phyloP scores from a whole-genome alignment of 1,140 invertebrate genomes.

The Aphaenogaster floridana region DNA sequence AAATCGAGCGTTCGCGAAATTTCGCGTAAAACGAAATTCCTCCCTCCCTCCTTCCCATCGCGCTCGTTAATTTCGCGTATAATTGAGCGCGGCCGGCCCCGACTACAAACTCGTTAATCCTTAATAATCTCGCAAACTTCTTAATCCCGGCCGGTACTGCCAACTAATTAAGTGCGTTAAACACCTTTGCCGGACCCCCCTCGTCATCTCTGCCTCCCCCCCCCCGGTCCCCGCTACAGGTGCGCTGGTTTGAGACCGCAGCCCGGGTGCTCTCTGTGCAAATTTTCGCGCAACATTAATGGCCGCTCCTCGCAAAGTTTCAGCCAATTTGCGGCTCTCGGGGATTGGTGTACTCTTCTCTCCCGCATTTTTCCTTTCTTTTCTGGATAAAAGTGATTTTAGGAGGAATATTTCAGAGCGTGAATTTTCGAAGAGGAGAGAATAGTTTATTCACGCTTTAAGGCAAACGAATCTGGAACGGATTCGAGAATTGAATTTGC shows the following conservation, averaged over 20 bases:
- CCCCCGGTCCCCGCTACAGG: neutral
- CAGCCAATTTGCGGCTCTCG: conserved; percentile 52
- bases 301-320: conserved; percentile 36
- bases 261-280: conserved; percentile 39
- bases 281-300: conserved; percentile 62
- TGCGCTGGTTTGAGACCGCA: conserved; percentile 30
- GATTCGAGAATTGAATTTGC: neutral
- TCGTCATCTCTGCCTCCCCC: neutral
- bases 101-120: conserved; percentile 61
- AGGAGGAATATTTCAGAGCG: conserved; percentile 19
- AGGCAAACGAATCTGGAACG: neutral
- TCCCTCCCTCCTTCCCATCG: neutral
- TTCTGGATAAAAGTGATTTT: conserved; percentile 25
- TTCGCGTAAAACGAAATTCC: conserved; percentile 23
- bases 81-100: conserved; percentile 58
- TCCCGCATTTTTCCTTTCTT: neutral
- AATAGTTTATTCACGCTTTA: neutral
- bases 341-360: neutral
- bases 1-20: conserved; percentile 49
- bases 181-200: conserved; percentile 45
- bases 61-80: conserved; percentile 61
- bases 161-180: conserved; percentile 65
- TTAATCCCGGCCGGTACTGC: conserved; percentile 53
- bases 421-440: neutral
- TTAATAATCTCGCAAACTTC: conserved; percentile 65